A percentile compares a stretch with the other conserved stretches of the same genome.
These are phyloP conservation scores for Oligia latruncula DNA, from an alignment of 2,888 invertebrate genomes.

Conservation along the genomic window DNA sequence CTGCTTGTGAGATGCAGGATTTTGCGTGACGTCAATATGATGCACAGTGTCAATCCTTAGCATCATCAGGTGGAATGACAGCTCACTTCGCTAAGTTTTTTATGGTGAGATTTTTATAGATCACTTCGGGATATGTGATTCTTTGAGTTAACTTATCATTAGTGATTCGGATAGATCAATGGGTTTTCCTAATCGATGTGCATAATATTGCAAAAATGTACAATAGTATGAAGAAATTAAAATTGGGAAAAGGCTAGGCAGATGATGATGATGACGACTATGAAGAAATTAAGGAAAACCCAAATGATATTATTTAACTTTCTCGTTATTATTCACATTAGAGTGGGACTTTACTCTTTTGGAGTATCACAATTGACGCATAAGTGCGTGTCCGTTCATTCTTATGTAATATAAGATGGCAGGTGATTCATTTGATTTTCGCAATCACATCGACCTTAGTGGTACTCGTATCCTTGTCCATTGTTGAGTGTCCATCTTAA, in stretches of 20 bases:
- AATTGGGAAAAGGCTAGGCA: no score
- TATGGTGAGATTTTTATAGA: neutral
- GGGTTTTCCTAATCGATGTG: neutral
- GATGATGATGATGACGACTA: no score
- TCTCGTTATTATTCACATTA: neutral
- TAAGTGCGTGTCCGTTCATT: neutral
- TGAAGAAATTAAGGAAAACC: conserved; percentile 10
- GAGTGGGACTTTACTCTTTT: neutral
- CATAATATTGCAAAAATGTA: neutral
- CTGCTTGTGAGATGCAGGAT: no score
- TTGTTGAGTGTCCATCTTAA: neutral
- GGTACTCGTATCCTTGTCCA: neutral
- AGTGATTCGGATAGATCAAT: neutral
- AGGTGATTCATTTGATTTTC: conserved; percentile 23
- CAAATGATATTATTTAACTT: conserved; percentile 2
- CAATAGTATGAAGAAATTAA: neutral
- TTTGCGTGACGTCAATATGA: no score
- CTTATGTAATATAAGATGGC: neutral
- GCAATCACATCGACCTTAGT: neutral
- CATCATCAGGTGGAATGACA: no score
- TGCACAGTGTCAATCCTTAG: no score
- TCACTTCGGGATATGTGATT: conserved; percentile 5
- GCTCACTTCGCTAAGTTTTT: neutral
- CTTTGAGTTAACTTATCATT: neutral
- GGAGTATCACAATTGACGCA: conserved; percentile 4